phyloP scores from a whole-genome alignment of 2,888 invertebrate genomes.

The Suillia variegata region DNA sequence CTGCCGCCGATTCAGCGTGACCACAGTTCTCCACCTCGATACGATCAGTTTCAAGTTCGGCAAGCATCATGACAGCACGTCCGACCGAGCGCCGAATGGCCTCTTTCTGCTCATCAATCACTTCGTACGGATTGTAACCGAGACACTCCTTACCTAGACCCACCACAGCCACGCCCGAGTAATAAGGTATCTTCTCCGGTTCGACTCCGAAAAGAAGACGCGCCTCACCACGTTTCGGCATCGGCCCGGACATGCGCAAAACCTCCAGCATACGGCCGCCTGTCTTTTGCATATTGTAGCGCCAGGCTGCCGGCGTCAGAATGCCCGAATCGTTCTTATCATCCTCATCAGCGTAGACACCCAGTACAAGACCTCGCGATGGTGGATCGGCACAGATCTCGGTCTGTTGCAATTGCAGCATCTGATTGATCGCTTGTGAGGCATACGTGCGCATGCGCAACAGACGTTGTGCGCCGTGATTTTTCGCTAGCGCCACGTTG shows the following conservation, averaged over 20 bases:
- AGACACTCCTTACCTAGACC: slow-evolving; percentile 74
- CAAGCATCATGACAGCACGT: slow-evolving; percentile 66
- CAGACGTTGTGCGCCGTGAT: slow-evolving; percentile 3
- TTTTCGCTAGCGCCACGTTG: slow-evolving; percentile 18
- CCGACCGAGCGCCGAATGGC: slow-evolving; percentile 74
- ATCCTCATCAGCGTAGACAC: slow-evolving; percentile 69
- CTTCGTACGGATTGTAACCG: slow-evolving; percentile 71
- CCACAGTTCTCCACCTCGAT: slow-evolving; percentile 75
- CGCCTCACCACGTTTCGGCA: slow-evolving; percentile 63
- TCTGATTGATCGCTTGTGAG: slow-evolving; percentile 52
- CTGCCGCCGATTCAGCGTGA: slow-evolving; percentile 79
- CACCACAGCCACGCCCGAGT: slow-evolving; percentile 73
- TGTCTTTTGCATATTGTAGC: slow-evolving; percentile 64
- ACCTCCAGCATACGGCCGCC: slow-evolving; percentile 66
- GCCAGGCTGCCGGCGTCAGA: slow-evolving; percentile 68
- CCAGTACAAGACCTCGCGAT: slow-evolving; percentile 66
- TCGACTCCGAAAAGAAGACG: slow-evolving; percentile 72
- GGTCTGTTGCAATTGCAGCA: slow-evolving; percentile 50
- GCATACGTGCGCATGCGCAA: slow-evolving; percentile 37
- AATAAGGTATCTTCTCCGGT: slow-evolving; percentile 59
- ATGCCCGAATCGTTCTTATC: slow-evolving; percentile 64
- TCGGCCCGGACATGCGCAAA: slow-evolving; percentile 63
- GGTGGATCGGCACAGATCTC: slow-evolving; percentile 56
- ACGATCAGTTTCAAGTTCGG: slow-evolving; percentile 63
- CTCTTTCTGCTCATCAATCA: slow-evolving; percentile 76